phyloP scores from a whole-genome alignment of 2,888 invertebrate genomes.

The Tipula vernalis region DNA sequence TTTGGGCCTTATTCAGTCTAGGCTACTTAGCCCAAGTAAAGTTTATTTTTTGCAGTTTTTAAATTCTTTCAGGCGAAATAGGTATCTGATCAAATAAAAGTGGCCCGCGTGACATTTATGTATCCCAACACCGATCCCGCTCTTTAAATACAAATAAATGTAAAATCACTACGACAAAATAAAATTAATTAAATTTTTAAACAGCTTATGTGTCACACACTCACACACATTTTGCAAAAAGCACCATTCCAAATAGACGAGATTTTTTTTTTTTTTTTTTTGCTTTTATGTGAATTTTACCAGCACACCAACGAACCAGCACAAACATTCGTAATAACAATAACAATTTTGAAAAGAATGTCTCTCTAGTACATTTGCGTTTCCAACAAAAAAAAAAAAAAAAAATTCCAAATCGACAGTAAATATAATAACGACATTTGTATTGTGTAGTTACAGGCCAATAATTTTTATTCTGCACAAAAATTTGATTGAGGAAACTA shows the following conservation, averaged over 20 bases:
- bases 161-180: no score
- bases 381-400: neutral
- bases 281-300: neutral
- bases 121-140: no score
- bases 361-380: neutral
- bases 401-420: neutral
- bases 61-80: no score
- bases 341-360: neutral
- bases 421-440: constrained; percentile 4
- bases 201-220: no score
- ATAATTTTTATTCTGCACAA: neutral
- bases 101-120: no score
- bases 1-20: no score
- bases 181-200: no score
- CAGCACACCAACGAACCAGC: neutral
- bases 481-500: constrained; percentile 10
- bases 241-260: neutral
- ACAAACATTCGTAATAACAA: neutral
- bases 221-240: no score
- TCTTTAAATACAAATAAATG: no score
- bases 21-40: no score
- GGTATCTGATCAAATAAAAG: no score
- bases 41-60: no score
- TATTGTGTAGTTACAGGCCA: constrained; percentile 4
- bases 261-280: neutral